These are phyloP conservation scores for Rattus norvegicus DNA, from an alignment of 2,113 vertebrate species.

Conservation along the genomic window GRCr8 NC_086031.1:75036001-75036500, in stretches of 20 bases:
- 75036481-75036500: slow-evolving; percentile 27
- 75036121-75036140: slow-evolving; percentile 58
- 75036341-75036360: slow-evolving; percentile 18
- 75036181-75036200: background rate
- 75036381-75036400: background rate
- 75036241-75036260: slow-evolving; percentile 51
- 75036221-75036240: slow-evolving; percentile 57
- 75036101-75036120: slow-evolving; percentile 42
- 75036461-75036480: background rate
- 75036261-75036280: slow-evolving; percentile 57
- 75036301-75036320: slow-evolving; percentile 73
- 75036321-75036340: slow-evolving; percentile 71
- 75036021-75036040: background rate
- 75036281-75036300: slow-evolving; percentile 62
- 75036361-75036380: slow-evolving; percentile 43
- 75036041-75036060: background rate
- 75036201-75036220: background rate
- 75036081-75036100: background rate
- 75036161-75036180: background rate
- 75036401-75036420: background rate
- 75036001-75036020: slow-evolving; percentile 14
- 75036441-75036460: slow-evolving; percentile 44
- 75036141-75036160: background rate
- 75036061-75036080: slow-evolving; percentile 37
- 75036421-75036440: background rate